Evolutionary conservation across 2,888 invertebrate species (phyloP).

Genomic region (Caenorhabditis imperialis): DNA sequence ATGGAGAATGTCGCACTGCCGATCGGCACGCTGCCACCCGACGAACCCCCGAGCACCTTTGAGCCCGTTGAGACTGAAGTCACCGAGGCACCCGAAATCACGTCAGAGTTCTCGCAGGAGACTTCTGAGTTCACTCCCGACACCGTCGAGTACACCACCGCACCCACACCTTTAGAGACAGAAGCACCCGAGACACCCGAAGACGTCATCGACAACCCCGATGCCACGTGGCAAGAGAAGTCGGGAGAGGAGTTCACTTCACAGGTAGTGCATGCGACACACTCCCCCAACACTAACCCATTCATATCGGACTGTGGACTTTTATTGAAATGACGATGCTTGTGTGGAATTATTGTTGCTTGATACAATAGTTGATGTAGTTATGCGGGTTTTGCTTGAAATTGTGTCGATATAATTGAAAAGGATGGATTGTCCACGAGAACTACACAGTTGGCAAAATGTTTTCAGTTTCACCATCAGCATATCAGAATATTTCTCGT

Average conservation of each 20-base stretch:
- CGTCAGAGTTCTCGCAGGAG: neutral
- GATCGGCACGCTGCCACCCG: neutral
- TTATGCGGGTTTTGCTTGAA: too few relatives aligned
- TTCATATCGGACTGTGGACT: too few relatives aligned
- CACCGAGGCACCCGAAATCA: neutral
- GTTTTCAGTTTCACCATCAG: too few relatives aligned
- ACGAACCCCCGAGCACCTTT: neutral
- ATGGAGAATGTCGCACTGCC: neutral
- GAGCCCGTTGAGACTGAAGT: too few relatives aligned
- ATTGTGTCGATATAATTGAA: neutral
- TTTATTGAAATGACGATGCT: too few relatives aligned
- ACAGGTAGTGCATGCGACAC: too few relatives aligned
- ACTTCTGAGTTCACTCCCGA: neutral
- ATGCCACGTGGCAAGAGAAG: conserved; percentile 18
- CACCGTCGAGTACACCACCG: neutral
- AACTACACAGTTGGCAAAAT: too few relatives aligned
- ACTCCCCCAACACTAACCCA: too few relatives aligned
- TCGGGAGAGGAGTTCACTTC: conserved; percentile 29
- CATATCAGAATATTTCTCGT: too few relatives aligned
- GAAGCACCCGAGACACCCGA: conserved; percentile 1
- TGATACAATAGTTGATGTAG: too few relatives aligned
- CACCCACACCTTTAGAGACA: neutral
- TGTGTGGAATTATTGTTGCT: too few relatives aligned
- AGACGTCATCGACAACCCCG: neutral
- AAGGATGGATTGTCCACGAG: too few relatives aligned